Evolutionary conservation across 2,797 vertebrate species (phyloP), one percentile per base, ranked within the genome.

Genomic region (Hydrocynus forskahlii): DNA sequence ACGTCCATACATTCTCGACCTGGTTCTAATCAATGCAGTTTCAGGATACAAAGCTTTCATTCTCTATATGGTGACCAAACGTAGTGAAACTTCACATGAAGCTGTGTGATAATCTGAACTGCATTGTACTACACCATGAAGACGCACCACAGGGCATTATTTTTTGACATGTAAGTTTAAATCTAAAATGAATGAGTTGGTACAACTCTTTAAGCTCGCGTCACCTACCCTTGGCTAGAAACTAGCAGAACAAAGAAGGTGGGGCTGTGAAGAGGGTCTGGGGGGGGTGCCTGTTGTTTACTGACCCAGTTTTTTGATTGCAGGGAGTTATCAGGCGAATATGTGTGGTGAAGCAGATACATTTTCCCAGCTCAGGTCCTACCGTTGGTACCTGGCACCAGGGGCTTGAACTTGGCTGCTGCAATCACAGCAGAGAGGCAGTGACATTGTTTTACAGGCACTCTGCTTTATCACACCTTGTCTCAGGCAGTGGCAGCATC

Each of bases 251-350:
- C 45, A 45, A 38, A 59, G 48, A 66, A 59, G 43, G 62, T 59
- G 43, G 52, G 48, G 23, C 14, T 71, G 81, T 76, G 57, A 45
- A 43, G 71, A 52, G 25, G 40, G 17, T 19, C 2, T 9, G 48
- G 10, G 29, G 10, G 29, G 66, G 72, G 21, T 59, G 64, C 45
- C 68, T 76, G 64, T 80, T 81, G 79, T 81, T 84, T 81, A 81
- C 82, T 82, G 79, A 85, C 84, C 82, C 80, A 87, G 66, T 70
- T 86, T 82, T 64, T 19, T 1, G 2, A 60, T 64, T 54, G 62
- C 60, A 78, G 75, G 77, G 76, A 84, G 70, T 81, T 84, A 73
- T 25, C 48, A 50, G 78, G 83, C 60, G 59, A 72, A 79, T 80
- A 67, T 87, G 79, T 74, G 76, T 77, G 77, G 70, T 62, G 38